Conservation (phyloP, 2,113 vertebrate genomes). For the Narcine bancroftii region DNA sequence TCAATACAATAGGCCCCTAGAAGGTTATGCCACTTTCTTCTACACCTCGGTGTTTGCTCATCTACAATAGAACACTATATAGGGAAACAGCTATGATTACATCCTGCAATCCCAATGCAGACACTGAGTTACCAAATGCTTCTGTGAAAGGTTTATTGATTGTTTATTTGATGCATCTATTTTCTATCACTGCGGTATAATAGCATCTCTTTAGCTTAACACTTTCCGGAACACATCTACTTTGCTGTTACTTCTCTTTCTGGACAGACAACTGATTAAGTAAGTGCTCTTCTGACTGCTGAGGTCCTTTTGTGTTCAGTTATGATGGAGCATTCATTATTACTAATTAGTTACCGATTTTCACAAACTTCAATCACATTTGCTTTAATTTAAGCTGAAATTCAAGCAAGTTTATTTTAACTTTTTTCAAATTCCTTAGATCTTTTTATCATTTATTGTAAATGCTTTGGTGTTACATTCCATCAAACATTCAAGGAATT, state of each 20-base stretch:
- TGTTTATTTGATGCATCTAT: background rate
- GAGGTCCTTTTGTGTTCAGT: background rate
- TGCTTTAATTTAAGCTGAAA: too few species aligned
- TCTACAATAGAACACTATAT: background rate
- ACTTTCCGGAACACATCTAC: background rate
- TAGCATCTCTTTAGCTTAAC: slow-evolving; percentile 9
- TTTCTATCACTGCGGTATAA: background rate
- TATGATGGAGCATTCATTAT: background rate
- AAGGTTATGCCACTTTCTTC: background rate
- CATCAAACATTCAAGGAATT: background rate
- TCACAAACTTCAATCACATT: background rate
- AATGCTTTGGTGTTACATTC: background rate
- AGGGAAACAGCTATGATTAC: background rate
- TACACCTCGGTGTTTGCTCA: background rate
- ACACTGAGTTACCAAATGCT: background rate
- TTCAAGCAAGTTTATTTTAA: background rate
- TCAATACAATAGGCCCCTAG: background rate
- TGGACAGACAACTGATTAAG: background rate
- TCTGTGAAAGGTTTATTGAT: background rate
- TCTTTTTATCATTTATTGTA: background rate
- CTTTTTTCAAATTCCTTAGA: background rate
- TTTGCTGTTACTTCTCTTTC: background rate
- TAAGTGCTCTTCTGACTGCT: background rate
- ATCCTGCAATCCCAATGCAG: background rate
- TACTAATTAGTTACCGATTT: background rate